These are phyloP conservation scores for Geophilus truncorum DNA, from an alignment of 2,888 invertebrate species.

Conservation along the genomic window DNA sequence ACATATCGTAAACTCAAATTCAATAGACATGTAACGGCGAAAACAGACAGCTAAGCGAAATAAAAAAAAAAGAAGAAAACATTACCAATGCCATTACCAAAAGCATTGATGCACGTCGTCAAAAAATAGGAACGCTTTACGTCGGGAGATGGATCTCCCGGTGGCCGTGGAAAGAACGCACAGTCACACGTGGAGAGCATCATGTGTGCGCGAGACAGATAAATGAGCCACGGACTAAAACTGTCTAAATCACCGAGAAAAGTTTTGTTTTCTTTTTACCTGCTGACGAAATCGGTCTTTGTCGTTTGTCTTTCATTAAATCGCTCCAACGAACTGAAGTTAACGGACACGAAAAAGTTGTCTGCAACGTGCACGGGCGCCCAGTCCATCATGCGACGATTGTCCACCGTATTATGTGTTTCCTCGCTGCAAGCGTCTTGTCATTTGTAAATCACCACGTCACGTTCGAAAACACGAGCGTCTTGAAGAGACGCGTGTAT, in stretches of 20 bases:
- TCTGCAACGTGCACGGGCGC: not conserved
- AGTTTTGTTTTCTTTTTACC: not conserved
- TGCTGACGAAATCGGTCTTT: not conserved
- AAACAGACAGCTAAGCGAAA: not conserved
- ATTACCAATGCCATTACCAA: not conserved
- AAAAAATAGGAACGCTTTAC: not conserved
- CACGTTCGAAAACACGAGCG: not conserved
- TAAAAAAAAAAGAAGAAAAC: not conserved
- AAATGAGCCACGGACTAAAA: not conserved
- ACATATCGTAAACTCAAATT: not conserved
- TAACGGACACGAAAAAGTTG: not conserved
- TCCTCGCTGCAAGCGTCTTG: not conserved
- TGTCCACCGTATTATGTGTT: conserved; percentile 1
- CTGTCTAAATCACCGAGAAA: not conserved
- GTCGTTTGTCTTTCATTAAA: not conserved
- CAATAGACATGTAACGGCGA: not conserved
- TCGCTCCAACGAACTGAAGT: not conserved
- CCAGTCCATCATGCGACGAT: conserved; percentile 1
- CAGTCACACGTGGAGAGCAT: conserved; percentile 4
- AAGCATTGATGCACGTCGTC: not conserved
- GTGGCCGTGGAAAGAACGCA: not conserved
- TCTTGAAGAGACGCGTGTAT: conserved; percentile 20
- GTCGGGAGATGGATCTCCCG: not conserved
- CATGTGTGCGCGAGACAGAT: not conserved
- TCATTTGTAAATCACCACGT: conserved; percentile 11